Percentiles rank a stretch among this genome's conserved stretches.
Evolutionary conservation across 2,888 invertebrate species (phyloP).

Genomic region (Branchellion lobata): DNA sequence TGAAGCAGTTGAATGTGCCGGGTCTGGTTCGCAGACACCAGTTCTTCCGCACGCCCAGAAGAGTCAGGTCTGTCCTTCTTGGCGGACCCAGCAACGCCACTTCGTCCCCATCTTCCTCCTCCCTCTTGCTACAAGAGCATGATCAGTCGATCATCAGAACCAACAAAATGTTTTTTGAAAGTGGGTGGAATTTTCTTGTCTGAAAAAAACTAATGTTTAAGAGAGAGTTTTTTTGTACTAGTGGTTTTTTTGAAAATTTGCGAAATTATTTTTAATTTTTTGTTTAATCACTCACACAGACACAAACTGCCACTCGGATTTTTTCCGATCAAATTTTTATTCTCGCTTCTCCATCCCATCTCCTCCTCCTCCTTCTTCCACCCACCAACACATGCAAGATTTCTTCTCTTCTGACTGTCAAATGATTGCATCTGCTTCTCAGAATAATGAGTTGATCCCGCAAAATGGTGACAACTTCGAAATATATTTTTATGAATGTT

Average conservation of each 20-base stretch:
- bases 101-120: background rate
- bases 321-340: conserved; percentile 16
- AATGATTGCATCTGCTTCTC: background rate
- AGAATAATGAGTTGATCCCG: conserved; percentile 1
- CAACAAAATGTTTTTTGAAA: background rate
- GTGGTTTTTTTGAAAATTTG: no score
- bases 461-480: conserved; percentile 13
- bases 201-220: no score
- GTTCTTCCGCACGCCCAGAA: conserved; percentile 71
- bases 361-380: background rate
- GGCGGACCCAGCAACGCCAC: background rate
- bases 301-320: conserved; percentile 5
- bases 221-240: no score
- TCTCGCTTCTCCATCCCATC: background rate
- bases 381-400: background rate
- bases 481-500: no score
- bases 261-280: no score
- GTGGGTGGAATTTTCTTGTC: background rate
- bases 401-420: background rate
- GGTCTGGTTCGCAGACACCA: conserved; percentile 60
- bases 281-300: no score
- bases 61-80: conserved; percentile 78
- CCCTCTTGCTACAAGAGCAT: background rate
- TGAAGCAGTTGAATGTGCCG: conserved; percentile 96
- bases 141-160: background rate